These are phyloP conservation scores for Orthonevra nobilis DNA, from an alignment of 2,888 invertebrate species.

Conservation along the genomic window DNA sequence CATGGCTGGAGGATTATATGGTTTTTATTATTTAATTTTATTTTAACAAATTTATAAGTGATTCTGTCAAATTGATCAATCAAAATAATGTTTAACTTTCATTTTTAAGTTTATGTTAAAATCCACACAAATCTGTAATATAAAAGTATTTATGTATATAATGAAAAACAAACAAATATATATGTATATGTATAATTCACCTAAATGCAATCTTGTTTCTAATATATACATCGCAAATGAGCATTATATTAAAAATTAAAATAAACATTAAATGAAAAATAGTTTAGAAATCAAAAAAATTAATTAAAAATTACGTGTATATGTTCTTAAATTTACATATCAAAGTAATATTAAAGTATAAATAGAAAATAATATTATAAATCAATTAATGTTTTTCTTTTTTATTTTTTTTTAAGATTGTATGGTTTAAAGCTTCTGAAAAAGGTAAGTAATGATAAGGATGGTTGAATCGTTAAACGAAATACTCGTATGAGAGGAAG, in stretches of 20 bases:
- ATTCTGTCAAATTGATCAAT: constrained; percentile 47
- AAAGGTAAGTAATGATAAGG: too few relatives aligned
- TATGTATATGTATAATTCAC: too few relatives aligned
- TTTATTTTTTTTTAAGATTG: too few relatives aligned
- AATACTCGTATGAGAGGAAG: too few relatives aligned
- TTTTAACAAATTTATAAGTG: constrained; percentile 12
- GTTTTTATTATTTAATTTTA: constrained; percentile 34
- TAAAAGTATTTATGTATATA: constrained; percentile 24
- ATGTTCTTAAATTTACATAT: constrained; percentile 40
- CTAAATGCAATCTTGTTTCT: constrained; percentile 49
- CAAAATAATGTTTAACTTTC: too few relatives aligned
- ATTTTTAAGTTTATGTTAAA: constrained; percentile 40
- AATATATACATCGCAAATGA: constrained; percentile 45
- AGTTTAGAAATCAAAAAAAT: constrained; percentile 28
- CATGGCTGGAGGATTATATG: constrained; percentile 65
- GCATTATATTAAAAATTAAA: constrained; percentile 39
- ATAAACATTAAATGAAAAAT: constrained; percentile 16
- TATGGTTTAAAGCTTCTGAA: too few relatives aligned
- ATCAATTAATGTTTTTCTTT: too few relatives aligned
- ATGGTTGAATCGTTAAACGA: too few relatives aligned
- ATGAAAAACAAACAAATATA: constrained; percentile 8
- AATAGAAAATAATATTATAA: too few relatives aligned
- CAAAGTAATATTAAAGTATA: too few relatives aligned
- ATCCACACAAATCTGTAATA: constrained; percentile 42
- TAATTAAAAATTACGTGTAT: constrained; percentile 17